phyloP scores from a whole-genome alignment of 2,888 invertebrate genomes.

The Hoplodrina ambigua region DNA sequence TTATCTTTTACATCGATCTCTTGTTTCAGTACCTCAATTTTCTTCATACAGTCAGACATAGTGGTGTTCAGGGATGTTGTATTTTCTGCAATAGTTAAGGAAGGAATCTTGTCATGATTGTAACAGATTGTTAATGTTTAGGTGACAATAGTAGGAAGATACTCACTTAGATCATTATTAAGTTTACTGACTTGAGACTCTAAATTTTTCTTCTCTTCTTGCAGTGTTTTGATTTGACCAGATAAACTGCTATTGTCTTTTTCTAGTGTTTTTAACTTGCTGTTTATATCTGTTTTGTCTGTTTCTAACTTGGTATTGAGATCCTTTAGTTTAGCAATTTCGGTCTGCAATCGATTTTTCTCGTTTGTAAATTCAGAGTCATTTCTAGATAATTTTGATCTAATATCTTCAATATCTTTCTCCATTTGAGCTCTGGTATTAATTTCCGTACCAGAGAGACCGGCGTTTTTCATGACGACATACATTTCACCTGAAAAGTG shows the following conservation, averaged over 20 bases:
- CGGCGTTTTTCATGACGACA: conserved; percentile 91
- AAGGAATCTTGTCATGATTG: neutral
- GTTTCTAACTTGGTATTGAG: conserved; percentile 84
- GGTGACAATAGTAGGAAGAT: neutral
- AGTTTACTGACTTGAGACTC: conserved; percentile 91
- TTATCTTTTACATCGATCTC: conserved; percentile 92
- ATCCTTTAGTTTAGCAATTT: conserved; percentile 89
- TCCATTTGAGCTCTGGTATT: conserved; percentile 85
- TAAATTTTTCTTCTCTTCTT: conserved; percentile 92
- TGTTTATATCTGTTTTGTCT: conserved; percentile 82
- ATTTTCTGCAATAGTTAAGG: conserved; percentile 81
- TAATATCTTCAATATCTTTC: conserved; percentile 89
- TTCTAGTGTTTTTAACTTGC: conserved; percentile 80
- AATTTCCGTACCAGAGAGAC: conserved; percentile 87
- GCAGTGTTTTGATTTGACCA: conserved; percentile 89
- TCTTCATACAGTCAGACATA: conserved; percentile 90
- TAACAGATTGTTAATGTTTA: neutral
- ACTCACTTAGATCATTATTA: conserved; percentile 91
- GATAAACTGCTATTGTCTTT: conserved; percentile 81
- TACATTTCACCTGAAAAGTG: conserved; percentile 90
- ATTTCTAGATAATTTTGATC: conserved; percentile 85
- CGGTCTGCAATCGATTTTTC: conserved; percentile 86
- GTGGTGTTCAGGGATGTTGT: conserved; percentile 89
- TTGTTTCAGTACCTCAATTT: conserved; percentile 92
- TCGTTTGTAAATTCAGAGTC: conserved; percentile 89